Base-by-base conservation (phyloP, 2,797 vertebrate species). In the Urophycis tenuis region DNA sequence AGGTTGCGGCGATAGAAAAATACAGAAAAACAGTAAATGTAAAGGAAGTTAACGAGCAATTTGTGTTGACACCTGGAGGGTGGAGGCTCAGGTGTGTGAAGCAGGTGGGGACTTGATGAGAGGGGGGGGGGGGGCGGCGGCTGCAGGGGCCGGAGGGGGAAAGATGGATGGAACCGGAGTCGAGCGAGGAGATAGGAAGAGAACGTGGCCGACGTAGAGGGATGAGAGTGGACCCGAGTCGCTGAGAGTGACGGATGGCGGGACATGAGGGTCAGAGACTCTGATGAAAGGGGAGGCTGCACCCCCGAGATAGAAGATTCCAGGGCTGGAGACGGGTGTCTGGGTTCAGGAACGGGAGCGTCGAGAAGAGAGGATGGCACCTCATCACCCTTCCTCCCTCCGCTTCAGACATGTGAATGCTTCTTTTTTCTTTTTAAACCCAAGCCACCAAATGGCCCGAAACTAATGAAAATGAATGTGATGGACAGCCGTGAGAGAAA, bases 211-310 rank as follows among this genome's bases (percentile, higher is more conserved):
- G 77, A 41, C 36, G 32, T 64, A 75, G 70, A 31, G 74, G 74
- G 77, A 33, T 9, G 39, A 25, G 75, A 74, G 45, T 60, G 32
- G 74, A 71, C 67, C 75, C 67, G 73, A 77, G 71, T 32, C 53
- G 80, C 77, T 45, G 33, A 79, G 78, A 41, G 64, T 25, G 75
- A 79, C 79, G n/a, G 32, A 82, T 79, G 76, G 75, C 72, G 74
- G 82, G 80, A 81, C 22, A 35, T 71, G 78, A 22, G 78, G 77
- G 79, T 79, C 11, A n/a, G 53, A 60, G 53, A 25, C 45, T 49
- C 36, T 15, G 36, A 41, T 41, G 39, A 41, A 41, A 41, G 33
- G 33, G 33, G 3, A 34, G 39, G 39, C 39, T 41, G 39, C 17
- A 15, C 12, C 3, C 3, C 2, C 3, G 19, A 25, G 22, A 60